Base-by-base conservation (phyloP, 2,888 invertebrate genomes). In the Synergus itoensis region DNA sequence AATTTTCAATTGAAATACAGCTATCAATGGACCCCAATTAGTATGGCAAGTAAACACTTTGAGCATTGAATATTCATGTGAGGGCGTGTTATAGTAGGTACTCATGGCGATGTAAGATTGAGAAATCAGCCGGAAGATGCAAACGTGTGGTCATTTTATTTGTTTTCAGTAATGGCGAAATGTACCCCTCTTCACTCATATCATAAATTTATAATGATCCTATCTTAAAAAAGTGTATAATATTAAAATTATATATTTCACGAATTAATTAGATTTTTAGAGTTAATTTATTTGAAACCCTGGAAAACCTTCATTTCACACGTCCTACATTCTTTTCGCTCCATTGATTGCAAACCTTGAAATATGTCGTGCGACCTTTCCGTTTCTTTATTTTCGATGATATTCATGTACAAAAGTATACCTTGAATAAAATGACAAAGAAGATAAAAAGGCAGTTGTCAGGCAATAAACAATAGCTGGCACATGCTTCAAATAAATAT, bases 391-490 rank as follows among this genome's bases (percentile, higher is more conserved):
- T 67, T 67, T 67, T 67, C 45, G 67, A 67, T 18, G 28, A 67
- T 67, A 67, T 67, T 67, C 67, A 21, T 67, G 43, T 67, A 45
- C 67, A 67, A 45, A 45, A 43, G 43, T 67, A 43, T 67, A 67
- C 45, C 67, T 67, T 67, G 67, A 67, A 67, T 45, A 67, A 67
- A 45, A 45, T 67, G 14, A 67, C 67, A 67, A 67, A 45, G 41
- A n/a, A 45, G 45, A 67, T 67, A 67, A 45, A 67, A 18, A 67
- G 14, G 14, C 21, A 67, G 45, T 45, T 67, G 45, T 45, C 67
- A 67, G 45, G 21, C 18, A 43, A 67, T 45, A 67, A 67, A 67
- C 45, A 67, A 67, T 67, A 43, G 21, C 18, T 67, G 21, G 43
- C 67, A 45, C 67, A 21, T 45, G 67, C 14, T 43, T 45, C 8